These are phyloP conservation scores for Loxodonta africana DNA, from an alignment of 2,113 vertebrate species.

Conservation along the genomic window DNA sequence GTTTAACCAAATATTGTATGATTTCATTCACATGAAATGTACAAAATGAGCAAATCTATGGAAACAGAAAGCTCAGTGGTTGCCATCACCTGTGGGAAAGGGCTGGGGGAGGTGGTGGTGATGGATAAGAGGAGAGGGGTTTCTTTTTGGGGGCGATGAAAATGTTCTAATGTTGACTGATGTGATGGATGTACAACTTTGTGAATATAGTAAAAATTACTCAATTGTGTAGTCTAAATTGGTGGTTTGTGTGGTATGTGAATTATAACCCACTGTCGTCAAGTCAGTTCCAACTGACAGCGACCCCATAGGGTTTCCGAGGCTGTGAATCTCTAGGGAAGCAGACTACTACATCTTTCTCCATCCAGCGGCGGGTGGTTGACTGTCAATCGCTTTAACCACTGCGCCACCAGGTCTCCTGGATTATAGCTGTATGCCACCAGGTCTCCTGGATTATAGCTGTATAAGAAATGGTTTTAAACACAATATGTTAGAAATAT, in stretches of 20 bases:
- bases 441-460: not conserved
- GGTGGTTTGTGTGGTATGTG: not conserved
- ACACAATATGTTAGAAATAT: not conserved
- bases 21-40: not conserved
- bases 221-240: not conserved
- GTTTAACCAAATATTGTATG: not conserved
- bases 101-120: not conserved
- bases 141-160: not conserved
- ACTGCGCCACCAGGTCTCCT: no score
- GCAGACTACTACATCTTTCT: no score
- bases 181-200: not conserved
- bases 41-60: fast-evolving
- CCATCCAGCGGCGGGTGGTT: no score
- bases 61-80: not conserved
- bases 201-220: not conserved
- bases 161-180: not conserved
- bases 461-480: not conserved
- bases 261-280: not conserved
- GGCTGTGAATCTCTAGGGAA: no score
- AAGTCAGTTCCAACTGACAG: not conserved
- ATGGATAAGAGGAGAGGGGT: not conserved
- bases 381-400: no score
- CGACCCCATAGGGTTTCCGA: not conserved
- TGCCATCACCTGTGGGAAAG: not conserved
- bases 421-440: not conserved